A percentile compares a stretch with the other conserved stretches of the same genome.
These are phyloP conservation scores for Cerastoderma edule DNA, from an alignment of 2,888 invertebrate species.

Conservation along the genomic window DNA sequence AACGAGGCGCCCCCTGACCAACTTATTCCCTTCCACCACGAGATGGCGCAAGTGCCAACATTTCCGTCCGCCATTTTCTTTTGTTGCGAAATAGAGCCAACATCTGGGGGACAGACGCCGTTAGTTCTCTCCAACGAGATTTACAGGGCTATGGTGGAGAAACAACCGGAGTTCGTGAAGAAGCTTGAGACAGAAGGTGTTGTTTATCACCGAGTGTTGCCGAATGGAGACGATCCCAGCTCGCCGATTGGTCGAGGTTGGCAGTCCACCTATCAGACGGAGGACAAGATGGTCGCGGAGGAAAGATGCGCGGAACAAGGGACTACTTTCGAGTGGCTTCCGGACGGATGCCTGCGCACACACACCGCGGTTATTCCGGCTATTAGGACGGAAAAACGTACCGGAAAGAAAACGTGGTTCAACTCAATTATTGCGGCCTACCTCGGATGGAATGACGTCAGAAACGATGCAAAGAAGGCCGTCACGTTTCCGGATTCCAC, in stretches of 20 bases:
- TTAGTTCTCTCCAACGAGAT: conserved; percentile 68
- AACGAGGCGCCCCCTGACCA: conserved; percentile 76
- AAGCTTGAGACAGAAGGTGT: conserved; percentile 64
- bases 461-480: conserved; percentile 72
- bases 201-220: conserved; percentile 68
- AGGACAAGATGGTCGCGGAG: conserved; percentile 65
- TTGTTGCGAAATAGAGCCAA: conserved; percentile 69
- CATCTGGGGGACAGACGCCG: conserved; percentile 73
- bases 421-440: conserved; percentile 76
- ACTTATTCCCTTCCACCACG: conserved; percentile 76
- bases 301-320: conserved; percentile 66
- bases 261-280: conserved; percentile 72
- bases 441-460: conserved; percentile 70
- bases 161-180: conserved; percentile 63
- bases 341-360: conserved; percentile 70
- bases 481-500: conserved; percentile 71
- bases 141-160: conserved; percentile 60
- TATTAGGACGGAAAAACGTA: conserved; percentile 63
- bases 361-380: conserved; percentile 68
- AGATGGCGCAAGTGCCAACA: conserved; percentile 76
- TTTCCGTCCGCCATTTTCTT: conserved; percentile 72
- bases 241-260: conserved; percentile 77
- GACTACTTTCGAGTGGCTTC: conserved; percentile 68
- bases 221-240: conserved; percentile 69
- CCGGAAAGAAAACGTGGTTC: conserved; percentile 73